Conservation (phyloP, 1,140 invertebrate species). For the Matsumurasca onukii region DNA sequence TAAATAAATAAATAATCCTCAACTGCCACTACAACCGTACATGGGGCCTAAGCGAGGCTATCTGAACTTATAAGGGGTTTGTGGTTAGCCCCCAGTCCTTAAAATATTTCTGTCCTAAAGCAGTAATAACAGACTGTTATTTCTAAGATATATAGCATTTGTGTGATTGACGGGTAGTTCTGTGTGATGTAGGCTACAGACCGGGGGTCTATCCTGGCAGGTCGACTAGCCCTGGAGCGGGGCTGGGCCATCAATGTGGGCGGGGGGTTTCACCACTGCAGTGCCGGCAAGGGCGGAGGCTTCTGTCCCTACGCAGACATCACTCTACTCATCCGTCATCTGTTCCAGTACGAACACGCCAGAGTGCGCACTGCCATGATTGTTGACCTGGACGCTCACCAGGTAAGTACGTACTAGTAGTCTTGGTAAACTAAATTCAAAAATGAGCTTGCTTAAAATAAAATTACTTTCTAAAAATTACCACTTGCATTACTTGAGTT, state of each 20-base stretch:
- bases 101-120: too few relatives aligned
- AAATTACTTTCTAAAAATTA: too few relatives aligned
- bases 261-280: constrained; percentile 85
- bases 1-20: too few relatives aligned
- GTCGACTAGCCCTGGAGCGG: constrained; percentile 73
- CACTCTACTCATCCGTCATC: constrained; percentile 68
- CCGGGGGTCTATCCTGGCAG: constrained; percentile 80
- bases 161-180: not conserved
- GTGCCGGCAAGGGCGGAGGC: constrained; percentile 68
- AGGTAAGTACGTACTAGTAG: too few relatives aligned
- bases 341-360: constrained; percentile 58
- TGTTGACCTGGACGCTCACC: constrained; percentile 86
- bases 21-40: too few relatives aligned
- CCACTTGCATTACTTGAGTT: too few relatives aligned
- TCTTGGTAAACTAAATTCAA: too few relatives aligned
- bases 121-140: too few relatives aligned
- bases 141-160: not conserved
- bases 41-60: too few relatives aligned
- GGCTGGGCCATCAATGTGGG: constrained; percentile 92
- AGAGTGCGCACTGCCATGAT: constrained; percentile 74
- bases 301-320: constrained; percentile 92
- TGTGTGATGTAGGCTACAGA: constrained; percentile 61
- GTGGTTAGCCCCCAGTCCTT: too few relatives aligned
- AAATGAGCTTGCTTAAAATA: too few relatives aligned
- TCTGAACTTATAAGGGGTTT: too few relatives aligned